A percentile compares a stretch with the other conserved stretches of the same genome.
These are phyloP conservation scores for Craniophora ligustri DNA, from an alignment of 2,888 invertebrate species.

Conservation along the genomic window DNA sequence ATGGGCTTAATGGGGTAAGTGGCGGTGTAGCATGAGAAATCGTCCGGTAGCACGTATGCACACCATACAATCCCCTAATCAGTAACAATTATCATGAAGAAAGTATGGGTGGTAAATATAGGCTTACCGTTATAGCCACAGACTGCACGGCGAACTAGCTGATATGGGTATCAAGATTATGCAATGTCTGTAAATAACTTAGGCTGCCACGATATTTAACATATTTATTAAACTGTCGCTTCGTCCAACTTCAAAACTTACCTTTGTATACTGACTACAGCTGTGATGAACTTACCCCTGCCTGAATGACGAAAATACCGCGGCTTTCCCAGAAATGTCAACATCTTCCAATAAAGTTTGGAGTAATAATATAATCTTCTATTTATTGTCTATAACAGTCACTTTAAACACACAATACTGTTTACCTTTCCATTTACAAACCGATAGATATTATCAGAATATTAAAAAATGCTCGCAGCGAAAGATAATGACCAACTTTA, in stretches of 20 bases:
- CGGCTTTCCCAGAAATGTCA: constrained; percentile 1
- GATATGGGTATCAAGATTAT: constrained; percentile 5
- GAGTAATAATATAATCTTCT: background rate
- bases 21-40: constrained; percentile 50
- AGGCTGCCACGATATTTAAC: no score
- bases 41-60: constrained; percentile 38
- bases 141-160: constrained; percentile 12
- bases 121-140: constrained; percentile 9
- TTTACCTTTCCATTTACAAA: constrained; percentile 6
- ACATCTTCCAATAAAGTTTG: background rate
- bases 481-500: constrained; percentile 26
- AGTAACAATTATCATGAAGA: constrained; percentile 47
- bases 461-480: background rate
- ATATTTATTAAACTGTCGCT: background rate
- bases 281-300: background rate
- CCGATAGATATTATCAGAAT: constrained; percentile 16
- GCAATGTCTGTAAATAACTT: background rate
- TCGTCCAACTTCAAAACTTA: background rate
- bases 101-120: constrained; percentile 50
- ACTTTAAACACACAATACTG: constrained; percentile 4
- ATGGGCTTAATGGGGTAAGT: constrained; percentile 67
- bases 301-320: background rate
- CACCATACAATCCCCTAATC: constrained; percentile 47
- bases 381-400: constrained; percentile 10
- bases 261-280: background rate